phyloP scores from a whole-genome alignment of 2,797 vertebrate genomes.

The Kryptolebias ocellatus region DNA sequence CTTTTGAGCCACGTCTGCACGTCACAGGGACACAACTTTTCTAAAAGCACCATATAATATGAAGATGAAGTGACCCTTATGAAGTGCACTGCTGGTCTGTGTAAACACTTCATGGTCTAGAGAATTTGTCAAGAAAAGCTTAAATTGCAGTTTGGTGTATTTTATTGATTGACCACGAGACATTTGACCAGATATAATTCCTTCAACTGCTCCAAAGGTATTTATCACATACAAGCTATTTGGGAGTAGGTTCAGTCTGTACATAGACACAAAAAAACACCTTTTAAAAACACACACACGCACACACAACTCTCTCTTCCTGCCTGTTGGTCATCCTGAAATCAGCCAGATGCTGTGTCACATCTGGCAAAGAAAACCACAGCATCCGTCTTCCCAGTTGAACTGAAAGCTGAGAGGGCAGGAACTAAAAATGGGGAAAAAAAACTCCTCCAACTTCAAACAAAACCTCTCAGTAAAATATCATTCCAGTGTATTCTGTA shows the following conservation, averaged over 20 bases:
- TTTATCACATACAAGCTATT: neutral
- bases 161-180: slow-evolving; percentile 7
- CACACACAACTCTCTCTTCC: slow-evolving; percentile 8
- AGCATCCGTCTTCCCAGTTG: slow-evolving; percentile 58
- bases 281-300: neutral
- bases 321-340: slow-evolving; percentile 35
- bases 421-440: slow-evolving; percentile 2
- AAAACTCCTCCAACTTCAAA: slow-evolving; percentile 58
- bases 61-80: slow-evolving; percentile 27
- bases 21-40: slow-evolving; percentile 19
- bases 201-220: slow-evolving; percentile 6
- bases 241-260: neutral
- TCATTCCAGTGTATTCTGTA: slow-evolving; percentile 66
- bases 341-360: slow-evolving; percentile 51
- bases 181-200: slow-evolving; percentile 12
- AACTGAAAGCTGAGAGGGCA: slow-evolving; percentile 56
- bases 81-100: slow-evolving; percentile 18
- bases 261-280: neutral
- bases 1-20: slow-evolving; percentile 36
- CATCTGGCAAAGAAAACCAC: slow-evolving; percentile 60
- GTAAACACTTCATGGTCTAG: slow-evolving; percentile 13
- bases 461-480: slow-evolving; percentile 64
- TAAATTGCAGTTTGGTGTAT: slow-evolving; percentile 10
- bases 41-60: slow-evolving; percentile 6
- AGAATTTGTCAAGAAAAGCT: slow-evolving; percentile 13